Percentiles rank a stretch among this genome's conserved stretches.
phyloP scores from a whole-genome alignment of 2,888 invertebrate genomes.

The Lepidocyrtinus sp. region DNA sequence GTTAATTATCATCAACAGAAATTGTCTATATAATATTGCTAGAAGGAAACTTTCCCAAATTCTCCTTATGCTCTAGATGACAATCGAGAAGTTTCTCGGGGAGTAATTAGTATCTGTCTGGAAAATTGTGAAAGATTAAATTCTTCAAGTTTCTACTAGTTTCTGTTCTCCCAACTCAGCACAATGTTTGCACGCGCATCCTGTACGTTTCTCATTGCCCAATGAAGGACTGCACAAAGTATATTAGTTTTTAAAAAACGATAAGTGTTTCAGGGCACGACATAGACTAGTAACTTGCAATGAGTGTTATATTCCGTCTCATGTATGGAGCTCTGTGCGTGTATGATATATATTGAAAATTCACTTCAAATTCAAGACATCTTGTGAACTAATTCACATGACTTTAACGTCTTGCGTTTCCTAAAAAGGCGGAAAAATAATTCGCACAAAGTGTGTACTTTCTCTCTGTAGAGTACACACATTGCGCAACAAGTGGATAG shows the following conservation, averaged over 20 bases:
- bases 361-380: conserved; percentile 1
- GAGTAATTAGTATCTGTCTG: conserved; percentile 45
- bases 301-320: conserved; percentile 1
- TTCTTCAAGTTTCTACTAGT: conserved; percentile 21
- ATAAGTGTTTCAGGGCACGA: not conserved
- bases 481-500: conserved; percentile 57
- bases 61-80: conserved; percentile 16
- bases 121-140: conserved; percentile 52
- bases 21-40: no score
- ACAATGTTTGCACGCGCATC: not conserved
- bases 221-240: no score
- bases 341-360: not conserved
- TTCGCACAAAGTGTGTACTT: conserved; percentile 25
- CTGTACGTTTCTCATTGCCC: not conserved
- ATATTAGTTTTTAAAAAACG: no score
- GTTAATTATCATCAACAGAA: not conserved
- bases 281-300: not conserved
- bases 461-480: conserved; percentile 22
- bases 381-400: not conserved
- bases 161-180: not conserved
- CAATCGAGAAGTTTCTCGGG: conserved; percentile 41
- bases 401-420: conserved; percentile 5
- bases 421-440: conserved; percentile 21
- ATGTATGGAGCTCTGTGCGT: not conserved
- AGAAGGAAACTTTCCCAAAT: not conserved